Percentiles rank a stretch among this genome's conserved stretches.
Conservation (phyloP, 2,888 invertebrate species). For the Pachycephus smyrnensis region DNA sequence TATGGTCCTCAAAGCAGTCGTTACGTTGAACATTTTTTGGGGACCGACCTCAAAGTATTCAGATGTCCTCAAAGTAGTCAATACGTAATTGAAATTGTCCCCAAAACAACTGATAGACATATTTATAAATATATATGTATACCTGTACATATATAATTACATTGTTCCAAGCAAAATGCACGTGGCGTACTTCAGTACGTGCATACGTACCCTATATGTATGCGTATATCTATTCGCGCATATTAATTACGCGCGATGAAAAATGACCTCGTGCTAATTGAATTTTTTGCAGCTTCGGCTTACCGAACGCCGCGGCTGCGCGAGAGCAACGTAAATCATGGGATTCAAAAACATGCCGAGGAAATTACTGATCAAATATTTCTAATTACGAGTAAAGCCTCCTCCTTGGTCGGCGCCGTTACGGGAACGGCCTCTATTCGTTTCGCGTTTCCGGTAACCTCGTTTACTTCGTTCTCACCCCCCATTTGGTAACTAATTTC, state of each 20-base stretch:
- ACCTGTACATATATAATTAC: background rate
- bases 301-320: background rate
- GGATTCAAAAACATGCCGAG: conserved; percentile 2
- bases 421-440: background rate
- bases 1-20: too few relatives aligned
- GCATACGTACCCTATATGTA: background rate
- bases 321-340: background rate
- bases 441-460: background rate
- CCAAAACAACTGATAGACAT: too few relatives aligned
- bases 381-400: background rate
- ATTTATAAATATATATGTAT: too few relatives aligned
- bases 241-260: conserved; percentile 5
- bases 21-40: too few relatives aligned
- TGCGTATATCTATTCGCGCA: background rate
- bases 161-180: background rate
- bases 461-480: background rate
- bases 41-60: too few relatives aligned
- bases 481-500: background rate
- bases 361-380: background rate
- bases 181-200: background rate
- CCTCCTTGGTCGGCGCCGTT: background rate
- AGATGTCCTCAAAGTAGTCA: too few relatives aligned
- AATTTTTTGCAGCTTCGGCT: background rate
- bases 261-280: conserved; percentile 5
- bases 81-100: too few relatives aligned